These are phyloP conservation scores for Strongylocentrotus purpuratus DNA, from an alignment of 35 echinoderm and acorn worm species.

Conservation along the genomic window DNA sequence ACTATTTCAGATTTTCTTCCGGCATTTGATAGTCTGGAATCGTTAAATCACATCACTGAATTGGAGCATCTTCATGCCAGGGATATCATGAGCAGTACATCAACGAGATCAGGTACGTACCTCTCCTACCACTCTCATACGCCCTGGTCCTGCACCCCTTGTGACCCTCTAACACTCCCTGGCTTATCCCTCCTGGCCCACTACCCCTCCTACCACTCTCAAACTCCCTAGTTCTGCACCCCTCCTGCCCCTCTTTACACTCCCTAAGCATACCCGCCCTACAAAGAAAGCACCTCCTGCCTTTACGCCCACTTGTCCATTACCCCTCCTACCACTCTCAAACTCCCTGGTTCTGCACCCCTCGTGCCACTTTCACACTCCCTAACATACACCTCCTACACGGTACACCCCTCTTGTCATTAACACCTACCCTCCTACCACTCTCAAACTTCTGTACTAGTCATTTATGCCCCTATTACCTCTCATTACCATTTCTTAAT, in stretches of 20 bases:
- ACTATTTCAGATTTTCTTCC: neutral
- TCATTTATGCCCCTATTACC: too few relatives aligned
- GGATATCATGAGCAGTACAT: neutral
- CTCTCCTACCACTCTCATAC: neutral
- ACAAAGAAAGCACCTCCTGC: too few relatives aligned
- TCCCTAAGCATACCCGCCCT: too few relatives aligned
- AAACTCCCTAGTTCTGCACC: neutral
- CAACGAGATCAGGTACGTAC: neutral
- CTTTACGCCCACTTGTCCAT: too few relatives aligned
- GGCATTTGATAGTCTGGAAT: neutral
- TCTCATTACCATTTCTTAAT: too few relatives aligned
- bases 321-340: neutral
- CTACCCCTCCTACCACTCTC: neutral
- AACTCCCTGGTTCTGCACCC: neutral
- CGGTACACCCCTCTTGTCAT: too few relatives aligned
- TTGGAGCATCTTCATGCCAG: neutral
- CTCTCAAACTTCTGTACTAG: too few relatives aligned
- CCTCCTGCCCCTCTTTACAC: neutral
- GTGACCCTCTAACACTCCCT: neutral
- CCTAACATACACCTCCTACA: too few relatives aligned
- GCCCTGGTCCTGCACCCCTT: neutral
- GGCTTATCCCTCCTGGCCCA: neutral
- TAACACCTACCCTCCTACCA: too few relatives aligned
- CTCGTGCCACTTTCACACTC: too few relatives aligned
- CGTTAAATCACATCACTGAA: conserved; percentile 3